Base-by-base conservation (phyloP, 2,888 invertebrate genomes). In the Ectemnius continuus region DNA sequence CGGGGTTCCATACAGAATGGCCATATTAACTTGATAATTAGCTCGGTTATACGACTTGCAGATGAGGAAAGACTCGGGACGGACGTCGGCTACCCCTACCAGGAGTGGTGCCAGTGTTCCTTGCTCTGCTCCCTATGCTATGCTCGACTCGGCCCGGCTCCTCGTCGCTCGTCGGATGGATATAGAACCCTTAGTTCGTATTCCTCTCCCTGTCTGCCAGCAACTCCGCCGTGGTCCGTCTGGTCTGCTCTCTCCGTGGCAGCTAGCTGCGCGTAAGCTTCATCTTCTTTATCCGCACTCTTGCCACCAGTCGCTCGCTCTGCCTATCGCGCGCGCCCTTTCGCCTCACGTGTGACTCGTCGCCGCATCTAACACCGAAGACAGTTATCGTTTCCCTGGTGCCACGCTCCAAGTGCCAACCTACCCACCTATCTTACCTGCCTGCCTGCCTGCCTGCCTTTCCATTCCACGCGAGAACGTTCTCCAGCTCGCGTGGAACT, bases 11-110 rank as follows among this genome's bases (percentile, higher is more conserved):
- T 87, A 84, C 94, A 93, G 94, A 94, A 94, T 94, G 93, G 94
- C 95, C 95, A 94, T 95, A 95, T 95, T 95, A 95, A 95, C 95
- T 95, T 95, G 95, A 95, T 95, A 95, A 95, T 95, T 95, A 95
- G 95, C 94, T 94, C 94, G 94, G 95, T 95, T 95, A 95, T 95
- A 95, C 94, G 95, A 95, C 95, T 95, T 95, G 95, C 95, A 95
- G 95, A 95, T 95, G 95, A 95, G 95, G 90, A 91, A 91, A 91
- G 91, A 91, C 90, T 90, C 89, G 88, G 90, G 90, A 90, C 90
- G 90, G 91, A 91, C 91, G 90, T 89, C 90, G 90, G 89, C 89
- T 89, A 89, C 90, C 90, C 89, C 91, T 91, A 91, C 91, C 90
- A 88, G 84, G 89, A 90, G 90, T 89, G 88, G 87, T 87, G 88